Evolutionary conservation across 2,113 vertebrate species (phyloP), one percentile per base, ranked within the genome.

Genomic region (Heterotilapia buettikoferi): DNA sequence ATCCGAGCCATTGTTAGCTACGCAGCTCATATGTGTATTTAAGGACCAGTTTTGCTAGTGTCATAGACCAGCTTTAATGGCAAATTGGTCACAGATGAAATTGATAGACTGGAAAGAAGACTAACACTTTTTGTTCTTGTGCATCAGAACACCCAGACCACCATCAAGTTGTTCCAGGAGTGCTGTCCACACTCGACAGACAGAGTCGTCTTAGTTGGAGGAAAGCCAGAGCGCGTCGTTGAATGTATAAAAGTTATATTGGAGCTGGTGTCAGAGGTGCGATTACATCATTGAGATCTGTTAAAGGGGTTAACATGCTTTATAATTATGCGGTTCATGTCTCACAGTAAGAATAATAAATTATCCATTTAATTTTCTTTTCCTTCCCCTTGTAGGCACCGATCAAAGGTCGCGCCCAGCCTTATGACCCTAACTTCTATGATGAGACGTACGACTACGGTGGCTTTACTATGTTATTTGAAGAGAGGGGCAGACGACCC

Each of bases 181-280:
- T 99, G 98, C 94, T 99, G 98, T 93, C 98, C 98, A 92, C 98
- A 99, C 96, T 99, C 98, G 4, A 99, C 98, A 21, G 98, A 99
- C 91, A 97, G 98, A 88, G 98, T 99, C 4, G 98, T 99, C 6
- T 96, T 99, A 93, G 98, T 99, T 93, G 98, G 98, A 87, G 98
- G 98, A 88, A 99, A 99, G 90, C 98, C 98, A 76, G 97, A 99
- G 85, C 97, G 98, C 61, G 98, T 99, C 2, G 97, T 99, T 7
- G 98, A 99, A 80, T 99, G 98, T 89, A 98, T 99, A 93, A 99
- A 99, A 95, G 98, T 99, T 40, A 99, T 99, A 88, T 95, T 99
- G 91, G 98, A 99, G 95, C 96, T 99, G 88, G 98, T 99, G 90
- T 98, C 98, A 85, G 98, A 99, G 97, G 98, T 98, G 96, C 91